These are phyloP conservation scores for Trachymyrmex septentrionalis DNA, from an alignment of 1,140 invertebrate species.

Conservation along the genomic window DNA sequence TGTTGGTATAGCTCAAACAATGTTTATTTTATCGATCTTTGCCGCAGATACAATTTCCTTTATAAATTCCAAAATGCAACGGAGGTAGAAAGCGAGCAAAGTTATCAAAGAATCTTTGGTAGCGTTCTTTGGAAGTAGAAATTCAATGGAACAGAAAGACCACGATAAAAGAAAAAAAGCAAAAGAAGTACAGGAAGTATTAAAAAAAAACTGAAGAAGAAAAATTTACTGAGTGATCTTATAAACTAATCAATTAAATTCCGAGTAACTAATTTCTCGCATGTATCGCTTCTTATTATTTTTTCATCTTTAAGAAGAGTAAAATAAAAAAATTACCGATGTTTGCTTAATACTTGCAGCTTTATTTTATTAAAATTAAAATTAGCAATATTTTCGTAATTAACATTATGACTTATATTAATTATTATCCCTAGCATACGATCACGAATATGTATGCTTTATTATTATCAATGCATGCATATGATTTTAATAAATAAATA, in stretches of 20 bases:
- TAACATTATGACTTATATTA: not conserved
- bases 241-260: conserved; percentile 9
- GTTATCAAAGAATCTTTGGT: conserved; percentile 28
- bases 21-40: conserved; percentile 20
- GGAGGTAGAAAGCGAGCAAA: conserved; percentile 15
- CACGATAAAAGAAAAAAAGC: conserved; percentile 4
- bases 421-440: not conserved
- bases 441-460: not conserved
- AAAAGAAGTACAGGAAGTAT: not conserved
- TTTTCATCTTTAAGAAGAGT: no score
- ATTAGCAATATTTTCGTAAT: not conserved
- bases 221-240: not conserved
- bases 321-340: not conserved
- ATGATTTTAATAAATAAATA: conserved; percentile 3
- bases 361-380: not conserved
- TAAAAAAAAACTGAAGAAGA: not conserved
- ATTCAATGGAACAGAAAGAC: conserved; percentile 18
- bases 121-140: not conserved
- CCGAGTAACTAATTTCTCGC: not conserved
- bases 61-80: conserved; percentile 21
- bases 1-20: not conserved
- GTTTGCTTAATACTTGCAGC: not conserved
- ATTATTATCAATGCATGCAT: not conserved
- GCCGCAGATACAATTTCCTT: conserved; percentile 19
- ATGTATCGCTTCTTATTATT: not conserved